Evolutionary conservation across 2,888 invertebrate species (phyloP), one percentile per base, ranked within the genome.

Genomic region (Mesoligia furuncula): DNA sequence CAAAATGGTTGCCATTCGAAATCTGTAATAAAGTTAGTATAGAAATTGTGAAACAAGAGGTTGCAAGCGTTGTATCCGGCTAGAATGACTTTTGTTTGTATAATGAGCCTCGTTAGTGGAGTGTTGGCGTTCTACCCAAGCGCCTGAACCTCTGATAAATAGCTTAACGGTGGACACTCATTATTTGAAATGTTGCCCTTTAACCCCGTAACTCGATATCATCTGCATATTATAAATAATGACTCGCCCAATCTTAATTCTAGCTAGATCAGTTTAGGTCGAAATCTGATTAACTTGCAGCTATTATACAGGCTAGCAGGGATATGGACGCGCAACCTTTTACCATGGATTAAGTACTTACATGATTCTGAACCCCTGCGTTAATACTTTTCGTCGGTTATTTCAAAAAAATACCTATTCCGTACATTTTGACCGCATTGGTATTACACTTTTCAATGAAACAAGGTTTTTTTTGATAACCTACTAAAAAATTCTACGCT

Each of bases 61-160:
- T 88, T 85, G 85, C 88, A 87, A 87, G 85, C 87, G 83, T 89
- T 88, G 87, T 88, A 87, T 90, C 89, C 88, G 88, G 87, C 74
- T 88, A 78, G 87, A 88, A 87, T 86, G 87, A 89, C 88, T 89
- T 89, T 90, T 92, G 93, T 93, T 92, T 92, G 92, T 92, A 90
- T 93, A 93, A 94, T 93, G 93, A 93, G 90, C 84, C 91, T 92
- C 91, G 93, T 93, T 93, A 93, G 92, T 92, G 90, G 90, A 88
- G 90, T 89, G 88, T 92, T 93, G 94, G 94, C 94, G 81, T 75
- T 57, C 77, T 88, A 91, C 93, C 93, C 90, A 87, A 48, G 74
- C 77, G 76, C 85, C 65, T 73, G 72, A 80, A 73, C 84, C 82
- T 84, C 73, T 67, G 66, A 76, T 86, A 86, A 86, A 88, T 86